Base-by-base conservation (phyloP, 1,140 invertebrate species). In the Caenorhabditis inopinata region DNA sequence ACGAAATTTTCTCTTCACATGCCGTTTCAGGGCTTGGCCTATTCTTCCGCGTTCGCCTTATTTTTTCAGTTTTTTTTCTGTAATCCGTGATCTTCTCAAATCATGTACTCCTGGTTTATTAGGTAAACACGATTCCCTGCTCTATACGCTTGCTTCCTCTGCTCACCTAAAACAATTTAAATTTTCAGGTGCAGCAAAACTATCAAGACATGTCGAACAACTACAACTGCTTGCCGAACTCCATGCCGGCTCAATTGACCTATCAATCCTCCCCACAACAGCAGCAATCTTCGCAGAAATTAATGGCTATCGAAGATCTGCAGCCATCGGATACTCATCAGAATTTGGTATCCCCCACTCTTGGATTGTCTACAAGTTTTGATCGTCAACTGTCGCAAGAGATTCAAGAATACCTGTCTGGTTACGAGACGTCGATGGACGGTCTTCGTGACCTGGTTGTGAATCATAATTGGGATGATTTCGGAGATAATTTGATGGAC, bases 351-450 rank as follows among this genome's bases (percentile, higher is more conserved):
- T 68, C 68, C 16, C 78, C 78, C 1, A 47, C 68, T 27, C 46
- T 79, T 16, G 25, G n/a, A 18, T 21, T 79, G 18, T 58, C 48
- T 12, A 62, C 78, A 21, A 38, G 42, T 14, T 35, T 74, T 12
- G 78, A 79, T 35, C 42, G 78, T 16, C 78, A 79, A n/a, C 18
- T 79, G 5, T 79, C 78, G 16, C 62, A 74, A 35, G 78, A 79
- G 38, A 32, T 79, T 27, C 80, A 81, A 47, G 80, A 81, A 25
- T 81, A 81, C 32, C 29, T 81, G 9, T 25, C 14, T 27, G 80
- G 80, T 25, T 23, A 48, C 5, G 80, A 81, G 48, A 25, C 18
- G 2, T 16, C 16, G 9, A 68, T 81, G 16, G 80, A 81, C 27
- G 27, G 12, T 14, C 25, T 78, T 49, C 23, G 80, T 5, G 80